Percentiles rank a stretch among this genome's conserved stretches.
Conservation (phyloP, 2,113 vertebrate genomes). For the Coptodon bakossiorum region DNA sequence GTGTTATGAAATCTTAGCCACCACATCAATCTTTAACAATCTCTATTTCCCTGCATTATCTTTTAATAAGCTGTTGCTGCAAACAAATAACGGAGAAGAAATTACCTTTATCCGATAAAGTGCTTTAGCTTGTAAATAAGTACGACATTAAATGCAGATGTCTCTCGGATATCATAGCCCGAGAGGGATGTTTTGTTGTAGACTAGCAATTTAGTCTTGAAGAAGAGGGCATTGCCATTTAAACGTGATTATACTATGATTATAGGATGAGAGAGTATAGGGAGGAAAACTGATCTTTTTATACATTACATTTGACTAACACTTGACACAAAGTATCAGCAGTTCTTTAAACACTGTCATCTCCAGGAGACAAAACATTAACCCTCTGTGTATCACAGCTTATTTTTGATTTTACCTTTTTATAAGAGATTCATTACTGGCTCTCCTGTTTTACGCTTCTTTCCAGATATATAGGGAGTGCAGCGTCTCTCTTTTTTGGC, state of each 20-base stretch:
- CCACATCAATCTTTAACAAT: neutral
- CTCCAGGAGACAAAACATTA: neutral
- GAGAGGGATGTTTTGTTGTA: neutral
- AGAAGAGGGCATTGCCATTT: neutral
- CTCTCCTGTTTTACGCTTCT: neutral
- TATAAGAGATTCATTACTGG: neutral
- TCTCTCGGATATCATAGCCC: neutral
- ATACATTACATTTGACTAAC: neutral
- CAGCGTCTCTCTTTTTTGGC: neutral
- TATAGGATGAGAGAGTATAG: neutral
- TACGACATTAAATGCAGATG: neutral
- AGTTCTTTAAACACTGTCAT: slow-evolving; percentile 3
- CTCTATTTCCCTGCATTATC: neutral
- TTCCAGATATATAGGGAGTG: neutral
- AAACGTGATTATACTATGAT: slow-evolving; percentile 25
- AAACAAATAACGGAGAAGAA: neutral
- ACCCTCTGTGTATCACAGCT: neutral
- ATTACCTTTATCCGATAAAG: neutral
- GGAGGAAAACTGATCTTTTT: neutral
- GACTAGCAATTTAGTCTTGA: slow-evolving; percentile 12
- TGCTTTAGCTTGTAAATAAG: neutral
- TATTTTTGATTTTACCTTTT: neutral
- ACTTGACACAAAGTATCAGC: neutral
- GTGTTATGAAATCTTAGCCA: neutral
- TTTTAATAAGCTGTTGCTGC: neutral